Evolutionary conservation across 2,797 vertebrate species (phyloP).

Genomic region (Lagorchestes hirsutus): DNA sequence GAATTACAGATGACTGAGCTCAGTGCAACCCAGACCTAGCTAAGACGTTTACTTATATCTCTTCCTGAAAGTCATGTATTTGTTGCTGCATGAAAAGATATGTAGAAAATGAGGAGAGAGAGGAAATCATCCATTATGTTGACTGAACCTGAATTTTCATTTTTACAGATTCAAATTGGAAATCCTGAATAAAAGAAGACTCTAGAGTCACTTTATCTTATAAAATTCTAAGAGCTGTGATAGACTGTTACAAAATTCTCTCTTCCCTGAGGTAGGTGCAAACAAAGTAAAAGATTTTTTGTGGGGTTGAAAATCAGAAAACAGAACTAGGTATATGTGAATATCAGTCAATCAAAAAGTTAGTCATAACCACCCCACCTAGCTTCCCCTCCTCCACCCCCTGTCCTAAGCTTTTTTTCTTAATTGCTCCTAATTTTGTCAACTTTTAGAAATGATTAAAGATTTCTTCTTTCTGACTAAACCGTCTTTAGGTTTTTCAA

Average conservation of each 20-base stretch:
- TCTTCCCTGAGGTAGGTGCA: constrained; percentile 3
- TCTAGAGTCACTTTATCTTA: neutral
- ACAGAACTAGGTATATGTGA: neutral
- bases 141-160: constrained; percentile 26
- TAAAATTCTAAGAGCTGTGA: neutral
- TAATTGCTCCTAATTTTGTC: constrained; percentile 1
- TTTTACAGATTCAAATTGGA: constrained; percentile 38
- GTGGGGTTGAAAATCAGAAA: constrained; percentile 16
- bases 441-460: constrained; percentile 31
- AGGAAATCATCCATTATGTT: neutral
- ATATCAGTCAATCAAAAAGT: constrained; percentile 25
- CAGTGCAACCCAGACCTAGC: neutral
- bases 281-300: constrained; percentile 6
- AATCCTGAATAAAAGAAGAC: constrained; percentile 45
- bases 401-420: neutral
- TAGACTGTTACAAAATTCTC: neutral
- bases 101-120: neutral
- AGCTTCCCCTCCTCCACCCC: neutral
- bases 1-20: constrained; percentile 38
- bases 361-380: neutral
- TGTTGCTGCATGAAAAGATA: neutral
- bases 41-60: constrained; percentile 49
- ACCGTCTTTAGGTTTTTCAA: constrained; percentile 2
- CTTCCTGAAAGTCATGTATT: constrained; percentile 35
- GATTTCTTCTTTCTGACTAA: constrained; percentile 2